Evolutionary conservation across 1,140 invertebrate genomes (phyloP).

Genomic region (Acromyrmex charruanus): DNA sequence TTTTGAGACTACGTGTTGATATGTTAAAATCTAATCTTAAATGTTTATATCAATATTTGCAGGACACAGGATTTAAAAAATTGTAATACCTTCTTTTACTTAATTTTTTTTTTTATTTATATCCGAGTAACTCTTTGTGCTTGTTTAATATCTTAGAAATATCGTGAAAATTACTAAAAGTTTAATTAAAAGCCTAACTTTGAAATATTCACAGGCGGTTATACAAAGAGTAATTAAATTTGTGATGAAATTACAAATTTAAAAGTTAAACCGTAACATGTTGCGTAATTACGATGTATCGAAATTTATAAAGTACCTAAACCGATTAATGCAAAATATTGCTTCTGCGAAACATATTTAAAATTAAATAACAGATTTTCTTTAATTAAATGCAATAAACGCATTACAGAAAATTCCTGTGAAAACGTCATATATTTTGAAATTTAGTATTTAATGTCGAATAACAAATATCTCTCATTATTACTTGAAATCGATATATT

Average conservation of each 20-base stretch:
- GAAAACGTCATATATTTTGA: conserved; percentile 1
- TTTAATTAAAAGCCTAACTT: conserved; percentile 11
- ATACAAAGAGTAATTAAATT: conserved; percentile 14
- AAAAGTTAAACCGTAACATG: not conserved
- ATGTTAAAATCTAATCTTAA: not conserved
- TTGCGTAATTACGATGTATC: not conserved
- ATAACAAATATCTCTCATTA: conserved; percentile 17
- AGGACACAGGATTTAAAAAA: not conserved
- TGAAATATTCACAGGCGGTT: conserved; percentile 5
- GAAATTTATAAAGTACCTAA: conserved; percentile 28
- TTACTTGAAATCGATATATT: conserved; percentile 4
- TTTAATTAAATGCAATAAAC: conserved; percentile 12
- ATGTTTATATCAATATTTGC: not conserved
- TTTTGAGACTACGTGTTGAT: not conserved
- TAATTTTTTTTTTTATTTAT: not conserved
- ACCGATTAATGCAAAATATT: conserved; percentile 27
- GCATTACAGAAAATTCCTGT: not conserved
- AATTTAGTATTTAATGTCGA: not conserved
- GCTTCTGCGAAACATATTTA: conserved; percentile 4
- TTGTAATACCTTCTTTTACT: not conserved
- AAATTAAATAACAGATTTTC: conserved; percentile 7
- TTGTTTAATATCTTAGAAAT: conserved; percentile 7
- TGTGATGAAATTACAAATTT: conserved; percentile 19
- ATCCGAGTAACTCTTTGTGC: not conserved
- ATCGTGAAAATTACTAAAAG: not conserved